Base-by-base conservation (phyloP, 1,140 invertebrate species). In the Dendrolimus kikuchii region DNA sequence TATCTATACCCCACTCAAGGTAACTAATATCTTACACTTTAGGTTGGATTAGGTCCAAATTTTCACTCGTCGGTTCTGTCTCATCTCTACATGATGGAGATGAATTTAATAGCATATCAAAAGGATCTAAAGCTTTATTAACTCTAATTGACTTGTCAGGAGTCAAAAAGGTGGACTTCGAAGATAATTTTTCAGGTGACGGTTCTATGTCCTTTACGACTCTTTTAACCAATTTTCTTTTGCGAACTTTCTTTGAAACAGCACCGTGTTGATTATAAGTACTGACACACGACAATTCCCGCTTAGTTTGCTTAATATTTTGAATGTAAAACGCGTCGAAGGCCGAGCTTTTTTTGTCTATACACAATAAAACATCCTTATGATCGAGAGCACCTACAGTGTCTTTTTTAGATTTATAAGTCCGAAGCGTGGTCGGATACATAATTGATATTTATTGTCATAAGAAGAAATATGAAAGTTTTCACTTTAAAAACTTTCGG, bases 241-340 rank as follows among this genome's bases (percentile, higher is more conserved):
- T 84, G 8, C 77, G 68, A 23, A 78, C 68, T 68, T 67, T 80
- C 41, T 75, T 75, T 9, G 74, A 69, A 53, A 66, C 56, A 45
- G 52, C 44, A 46, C 63, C 68, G 10, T 71, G 60, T 47, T 63
- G 58, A 40, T 69, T 74, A 4, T 70, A 72, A 0, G 63, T 57
- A n/a, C 62, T 68, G n/a, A 79, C 54, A 59, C 58, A 75, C 55
- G 81, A 81, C 37, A 73, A 46, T 60, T 84, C 79, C 45, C 77
- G 67, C 51, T 83, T 84, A 40, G 73, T 77, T 72, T 79, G 75
- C 57, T 86, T 86, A 39, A 86, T 74, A 62, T 86, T 86, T 66
- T 79, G 66, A 51, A 81, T 86, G 46, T 80, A 86, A 74, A 74
- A 86, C 6, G 81, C 81, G 54, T 84, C 81, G 46, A 84, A 84